Evolutionary conservation across 2,797 vertebrate genomes (phyloP).

Genomic region (Pipistrellus nathusii): DNA sequence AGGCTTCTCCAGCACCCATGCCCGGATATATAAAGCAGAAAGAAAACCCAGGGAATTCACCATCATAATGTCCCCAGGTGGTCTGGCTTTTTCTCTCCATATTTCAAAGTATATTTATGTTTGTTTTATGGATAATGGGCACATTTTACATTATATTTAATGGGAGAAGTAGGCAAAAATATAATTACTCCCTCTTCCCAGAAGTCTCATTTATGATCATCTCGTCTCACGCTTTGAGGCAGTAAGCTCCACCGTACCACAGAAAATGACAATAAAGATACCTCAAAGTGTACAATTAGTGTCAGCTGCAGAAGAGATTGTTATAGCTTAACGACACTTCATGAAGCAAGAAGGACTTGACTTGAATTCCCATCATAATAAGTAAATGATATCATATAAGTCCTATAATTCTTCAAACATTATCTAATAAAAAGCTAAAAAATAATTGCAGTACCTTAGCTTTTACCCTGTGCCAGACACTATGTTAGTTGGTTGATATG

Average conservation of each 20-base stretch:
- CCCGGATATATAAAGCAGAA: constrained; percentile 24
- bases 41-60: neutral
- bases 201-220: constrained; percentile 42
- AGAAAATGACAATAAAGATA: constrained; percentile 38
- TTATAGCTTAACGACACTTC: neutral
- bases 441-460: neutral
- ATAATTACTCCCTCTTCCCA: constrained; percentile 3
- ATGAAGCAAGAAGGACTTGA: constrained; percentile 19
- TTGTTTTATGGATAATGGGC: neutral
- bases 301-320: neutral
- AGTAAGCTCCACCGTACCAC: neutral
- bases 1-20: neutral
- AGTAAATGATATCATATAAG: constrained; percentile 1
- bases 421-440: constrained; percentile 54
- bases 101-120: neutral
- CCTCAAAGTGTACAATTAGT: constrained; percentile 20
- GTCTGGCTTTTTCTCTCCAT: neutral
- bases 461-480: neutral
- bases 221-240: neutral
- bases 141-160: constrained; percentile 42
- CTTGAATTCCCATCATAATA: constrained; percentile 12
- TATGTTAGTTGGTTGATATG: neutral
- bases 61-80: neutral
- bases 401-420: neutral
- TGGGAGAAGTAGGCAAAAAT: neutral